Evolutionary conservation across 1,140 invertebrate species (phyloP).

Genomic region (Drosophila guanche): DNA sequence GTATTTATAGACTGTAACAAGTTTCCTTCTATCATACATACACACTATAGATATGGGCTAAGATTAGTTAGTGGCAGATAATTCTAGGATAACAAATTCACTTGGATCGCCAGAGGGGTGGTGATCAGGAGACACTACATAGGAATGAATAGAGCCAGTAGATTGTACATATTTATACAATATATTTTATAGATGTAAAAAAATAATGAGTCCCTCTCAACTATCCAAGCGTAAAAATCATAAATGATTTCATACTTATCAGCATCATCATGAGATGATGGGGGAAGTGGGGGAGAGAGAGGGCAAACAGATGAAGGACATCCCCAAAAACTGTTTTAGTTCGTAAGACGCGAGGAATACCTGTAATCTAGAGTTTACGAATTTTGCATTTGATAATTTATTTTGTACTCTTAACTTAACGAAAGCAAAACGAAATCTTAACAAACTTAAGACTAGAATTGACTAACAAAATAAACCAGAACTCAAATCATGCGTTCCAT

Average conservation of each 20-base stretch:
- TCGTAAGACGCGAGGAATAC: slow-evolving; percentile 30
- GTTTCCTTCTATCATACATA: slow-evolving; percentile 63
- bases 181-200: neutral
- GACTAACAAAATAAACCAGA: slow-evolving; percentile 62
- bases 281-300: neutral
- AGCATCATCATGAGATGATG: slow-evolving; percentile 25
- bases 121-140: too few relatives aligned
- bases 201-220: neutral
- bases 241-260: slow-evolving; percentile 2
- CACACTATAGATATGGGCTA: slow-evolving; percentile 35
- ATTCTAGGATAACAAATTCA: slow-evolving; percentile 63
- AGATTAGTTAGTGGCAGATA: slow-evolving; percentile 43
- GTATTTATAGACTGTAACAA: slow-evolving; percentile 81
- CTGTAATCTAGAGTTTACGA: slow-evolving; percentile 36
- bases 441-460: slow-evolving; percentile 76
- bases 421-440: slow-evolving; percentile 37
- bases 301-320: slow-evolving; percentile 2
- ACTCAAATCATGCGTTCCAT: slow-evolving; percentile 65
- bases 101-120: neutral
- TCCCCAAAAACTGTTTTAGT: slow-evolving; percentile 22
- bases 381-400: slow-evolving; percentile 76
- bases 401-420: slow-evolving; percentile 59
- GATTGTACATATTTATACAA: slow-evolving; percentile 20
- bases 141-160: too few relatives aligned
- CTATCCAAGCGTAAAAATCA: neutral